phyloP scores from a whole-genome alignment of 2,888 invertebrate genomes.

The Gastrophysa polygoni region DNA sequence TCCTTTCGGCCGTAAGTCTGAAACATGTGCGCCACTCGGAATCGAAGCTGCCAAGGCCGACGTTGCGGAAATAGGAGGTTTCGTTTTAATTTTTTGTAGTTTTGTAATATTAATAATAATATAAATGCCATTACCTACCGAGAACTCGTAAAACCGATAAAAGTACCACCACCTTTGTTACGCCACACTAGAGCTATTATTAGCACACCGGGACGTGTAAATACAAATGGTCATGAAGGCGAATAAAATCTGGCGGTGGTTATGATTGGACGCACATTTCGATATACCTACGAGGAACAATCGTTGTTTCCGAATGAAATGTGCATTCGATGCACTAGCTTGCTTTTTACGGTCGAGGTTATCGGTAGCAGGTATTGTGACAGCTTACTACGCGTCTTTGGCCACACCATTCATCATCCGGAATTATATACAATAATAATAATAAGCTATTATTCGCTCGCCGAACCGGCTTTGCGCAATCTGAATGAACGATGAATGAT shows the following conservation, averaged over 20 bases:
- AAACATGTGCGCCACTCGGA: neutral
- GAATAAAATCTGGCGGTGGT: neutral
- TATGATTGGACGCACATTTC: no score
- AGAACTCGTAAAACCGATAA: neutral
- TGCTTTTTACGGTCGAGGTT: neutral
- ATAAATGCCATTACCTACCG: no score
- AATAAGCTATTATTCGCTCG: neutral
- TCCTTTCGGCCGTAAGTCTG: neutral
- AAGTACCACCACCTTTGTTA: neutral
- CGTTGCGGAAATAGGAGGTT: neutral
- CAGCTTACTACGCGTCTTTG: conserved; percentile 1
- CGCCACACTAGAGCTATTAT: neutral
- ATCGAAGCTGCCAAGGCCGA: neutral
- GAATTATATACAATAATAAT: neutral
- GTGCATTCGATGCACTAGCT: neutral
- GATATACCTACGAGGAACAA: no score
- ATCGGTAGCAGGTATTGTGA: neutral
- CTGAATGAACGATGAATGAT: neutral
- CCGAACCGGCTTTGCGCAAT: neutral
- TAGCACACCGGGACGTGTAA: neutral
- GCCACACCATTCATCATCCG: neutral
- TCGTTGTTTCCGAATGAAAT: no score
- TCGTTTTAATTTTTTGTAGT: no score
- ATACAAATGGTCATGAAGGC: neutral
- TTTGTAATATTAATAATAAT: no score